Evolutionary conservation across 2,888 invertebrate species (phyloP).

Genomic region (Drosophila meridiana): DNA sequence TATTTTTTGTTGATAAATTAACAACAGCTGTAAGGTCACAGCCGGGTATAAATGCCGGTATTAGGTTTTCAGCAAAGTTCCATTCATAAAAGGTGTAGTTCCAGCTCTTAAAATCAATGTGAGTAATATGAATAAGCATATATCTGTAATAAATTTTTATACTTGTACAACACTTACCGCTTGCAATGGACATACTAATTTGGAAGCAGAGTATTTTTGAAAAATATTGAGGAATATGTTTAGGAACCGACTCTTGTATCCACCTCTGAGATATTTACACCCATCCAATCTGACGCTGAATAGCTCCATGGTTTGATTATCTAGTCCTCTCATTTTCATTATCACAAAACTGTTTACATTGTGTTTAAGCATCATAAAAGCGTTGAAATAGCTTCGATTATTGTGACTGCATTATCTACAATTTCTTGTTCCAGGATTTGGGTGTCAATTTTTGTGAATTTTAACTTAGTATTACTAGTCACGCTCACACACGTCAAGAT

Average conservation of each 20-base stretch:
- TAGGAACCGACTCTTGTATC: background rate
- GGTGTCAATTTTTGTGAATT: background rate
- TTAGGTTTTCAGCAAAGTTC: background rate
- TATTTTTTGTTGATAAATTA: background rate
- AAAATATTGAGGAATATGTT: background rate
- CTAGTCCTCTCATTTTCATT: background rate
- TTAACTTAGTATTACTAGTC: background rate
- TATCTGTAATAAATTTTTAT: background rate
- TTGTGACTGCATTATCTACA: background rate
- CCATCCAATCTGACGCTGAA: slow-evolving; percentile 11
- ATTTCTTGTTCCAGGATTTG: background rate
- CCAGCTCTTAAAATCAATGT: background rate
- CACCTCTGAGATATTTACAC: slow-evolving; percentile 8
- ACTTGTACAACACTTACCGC: slow-evolving; percentile 11
- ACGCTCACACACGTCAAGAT: background rate
- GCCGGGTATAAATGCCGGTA: slow-evolving; percentile 6
- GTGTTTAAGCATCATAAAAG: background rate
- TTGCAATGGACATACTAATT: slow-evolving; percentile 16
- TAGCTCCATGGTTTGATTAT: slow-evolving; percentile 11
- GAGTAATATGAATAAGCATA: background rate
- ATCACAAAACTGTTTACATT: background rate
- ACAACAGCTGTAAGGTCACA: background rate
- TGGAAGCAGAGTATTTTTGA: background rate
- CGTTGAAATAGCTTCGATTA: slow-evolving; percentile 22
- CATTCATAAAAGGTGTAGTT: slow-evolving; percentile 8